Evolutionary conservation across 1,140 invertebrate genomes (phyloP), one percentile per base, ranked within the genome.

Genomic region (Formica selysi): DNA sequence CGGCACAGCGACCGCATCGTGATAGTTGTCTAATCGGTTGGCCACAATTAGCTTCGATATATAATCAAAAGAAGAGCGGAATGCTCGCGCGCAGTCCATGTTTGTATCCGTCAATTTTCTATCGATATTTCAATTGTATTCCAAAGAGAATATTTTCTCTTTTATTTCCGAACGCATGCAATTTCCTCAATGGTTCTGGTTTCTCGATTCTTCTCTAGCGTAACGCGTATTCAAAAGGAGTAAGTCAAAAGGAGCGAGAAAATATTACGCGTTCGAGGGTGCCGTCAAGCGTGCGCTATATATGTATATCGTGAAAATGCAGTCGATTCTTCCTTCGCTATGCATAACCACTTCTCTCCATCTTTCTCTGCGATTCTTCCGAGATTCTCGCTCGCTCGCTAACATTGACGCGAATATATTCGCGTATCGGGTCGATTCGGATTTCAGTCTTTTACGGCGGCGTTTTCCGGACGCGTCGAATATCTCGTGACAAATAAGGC

Each of bases 401-500:
- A 29, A n/a, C 26, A 78, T 70, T 11, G 78, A 44, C 26, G 29
- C 79, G 54, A 61, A 38, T 73, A 83, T 74, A 83, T 83, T 70
- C 29, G 68, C 38, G 38, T 73, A 36, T 29, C 65, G 19, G 16
- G 26, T 65, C 78, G 78, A 81, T 61, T 81, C 79, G 79, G 13
- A 83, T 83, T 83, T 83, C 79, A 83, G 68, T 62, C 54, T 83
- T 83, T 83, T 83, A 83, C 38, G 79, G 26, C 11, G 54, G 26
- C 26, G 36, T 71, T 71, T 67, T 70, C 16, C 22, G 48, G 36
- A 59, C 51, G 48, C 51, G 79, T 48, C 29, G 51, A 74, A 83
- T 83, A 83, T 83, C 68, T 57, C 68, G 38, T 83, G n/a, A 83
- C 68, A 83, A 74, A 83, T 83, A 83, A 83, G 79, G 48, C 68